Evolutionary conservation across 2,113 vertebrate species (phyloP).

Genomic region (Formicarius rufipectus): DNA sequence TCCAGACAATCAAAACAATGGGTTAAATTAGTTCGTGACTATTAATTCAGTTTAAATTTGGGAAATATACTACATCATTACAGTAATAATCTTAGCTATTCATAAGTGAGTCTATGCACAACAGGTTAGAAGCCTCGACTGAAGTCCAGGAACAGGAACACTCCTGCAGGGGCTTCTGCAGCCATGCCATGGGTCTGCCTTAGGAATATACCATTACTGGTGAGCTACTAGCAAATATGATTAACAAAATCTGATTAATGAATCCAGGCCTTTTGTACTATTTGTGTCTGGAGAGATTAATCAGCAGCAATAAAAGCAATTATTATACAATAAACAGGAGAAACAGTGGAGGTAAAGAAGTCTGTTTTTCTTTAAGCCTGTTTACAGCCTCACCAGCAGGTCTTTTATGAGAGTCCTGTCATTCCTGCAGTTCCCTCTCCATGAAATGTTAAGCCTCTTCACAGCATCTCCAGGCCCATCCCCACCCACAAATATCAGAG

Average conservation of each 20-base stretch:
- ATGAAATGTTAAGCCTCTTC: background rate
- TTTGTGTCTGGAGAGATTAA: background rate
- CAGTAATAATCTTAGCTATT: background rate
- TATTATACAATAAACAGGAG: background rate
- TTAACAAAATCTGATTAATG: background rate
- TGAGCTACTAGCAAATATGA: background rate
- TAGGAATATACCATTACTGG: background rate
- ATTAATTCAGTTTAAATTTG: background rate
- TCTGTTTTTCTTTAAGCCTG: background rate
- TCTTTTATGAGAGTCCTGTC: background rate
- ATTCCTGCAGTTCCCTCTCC: background rate
- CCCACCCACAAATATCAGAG: background rate
- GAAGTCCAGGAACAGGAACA: background rate
- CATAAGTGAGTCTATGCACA: background rate
- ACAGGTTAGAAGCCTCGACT: background rate
- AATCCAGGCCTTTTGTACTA: background rate
- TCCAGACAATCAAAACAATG: background rate
- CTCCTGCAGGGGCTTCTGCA: background rate
- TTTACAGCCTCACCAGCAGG: background rate
- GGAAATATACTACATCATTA: background rate
- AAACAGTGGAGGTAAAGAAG: background rate
- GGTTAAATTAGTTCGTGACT: background rate
- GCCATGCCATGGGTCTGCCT: background rate
- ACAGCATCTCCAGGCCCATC: background rate
- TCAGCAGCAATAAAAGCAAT: background rate